A percentile compares a stretch with the other conserved stretches of the same genome.
phyloP scores from a whole-genome alignment of 2,797 vertebrate species.

The Apogon hyalosoma region DNA sequence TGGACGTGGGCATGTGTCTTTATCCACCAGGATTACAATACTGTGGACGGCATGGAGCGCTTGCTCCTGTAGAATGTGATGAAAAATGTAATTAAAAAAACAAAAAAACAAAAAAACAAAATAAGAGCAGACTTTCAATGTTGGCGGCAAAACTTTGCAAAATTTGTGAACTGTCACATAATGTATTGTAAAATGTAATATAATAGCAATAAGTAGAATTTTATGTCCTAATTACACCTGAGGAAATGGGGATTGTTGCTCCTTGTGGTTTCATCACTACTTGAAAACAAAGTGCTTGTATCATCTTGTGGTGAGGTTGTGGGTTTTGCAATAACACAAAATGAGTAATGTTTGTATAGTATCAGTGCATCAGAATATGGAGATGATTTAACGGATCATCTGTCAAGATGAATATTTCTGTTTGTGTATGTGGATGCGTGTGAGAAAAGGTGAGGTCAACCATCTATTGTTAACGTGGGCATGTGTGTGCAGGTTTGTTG shows the following conservation, averaged over 20 bases:
- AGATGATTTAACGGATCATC: background rate
- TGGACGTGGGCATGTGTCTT: conserved; percentile 83
- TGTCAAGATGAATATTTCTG: background rate
- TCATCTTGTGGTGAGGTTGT: background rate
- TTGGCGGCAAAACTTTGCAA: no score
- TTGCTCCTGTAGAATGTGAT: conserved; percentile 74
- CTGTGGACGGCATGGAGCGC: conserved; percentile 84
- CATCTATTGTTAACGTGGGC: conserved; percentile 5
- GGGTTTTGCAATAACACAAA: background rate
- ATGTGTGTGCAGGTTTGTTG: conserved; percentile 29
- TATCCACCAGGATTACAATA: conserved; percentile 89
- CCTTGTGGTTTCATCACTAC: no score
- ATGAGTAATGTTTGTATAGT: background rate
- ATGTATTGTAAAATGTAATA: no score
- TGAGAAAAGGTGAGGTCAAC: background rate
- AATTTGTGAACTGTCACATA: no score
- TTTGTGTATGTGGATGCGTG: background rate
- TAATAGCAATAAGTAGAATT: no score
- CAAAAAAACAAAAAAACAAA: no score
- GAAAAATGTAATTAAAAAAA: no score
- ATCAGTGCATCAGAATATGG: background rate
- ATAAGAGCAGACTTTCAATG: background rate
- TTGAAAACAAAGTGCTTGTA: background rate
- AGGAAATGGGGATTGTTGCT: no score
- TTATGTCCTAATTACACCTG: no score